Evolutionary conservation across 2,113 vertebrate species (phyloP).

Genomic region (Ictalurus punctatus): DNA sequence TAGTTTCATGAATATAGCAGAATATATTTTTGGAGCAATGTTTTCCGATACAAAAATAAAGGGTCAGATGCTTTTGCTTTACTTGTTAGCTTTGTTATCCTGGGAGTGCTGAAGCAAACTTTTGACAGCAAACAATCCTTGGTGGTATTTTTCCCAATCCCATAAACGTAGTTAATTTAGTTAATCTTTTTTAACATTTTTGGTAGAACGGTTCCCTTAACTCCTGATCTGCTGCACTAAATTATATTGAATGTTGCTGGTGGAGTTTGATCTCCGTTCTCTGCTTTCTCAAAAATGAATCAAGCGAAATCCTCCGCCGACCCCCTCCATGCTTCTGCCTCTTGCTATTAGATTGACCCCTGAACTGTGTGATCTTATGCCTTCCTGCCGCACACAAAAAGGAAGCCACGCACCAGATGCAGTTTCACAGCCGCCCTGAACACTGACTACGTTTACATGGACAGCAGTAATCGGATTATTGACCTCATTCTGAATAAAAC

Average conservation of each 20-base stretch:
- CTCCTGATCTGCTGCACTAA: neutral
- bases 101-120: neutral
- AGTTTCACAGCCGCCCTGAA: neutral
- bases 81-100: neutral
- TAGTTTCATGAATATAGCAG: neutral
- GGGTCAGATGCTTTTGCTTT: neutral
- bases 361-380: slow-evolving; percentile 37
- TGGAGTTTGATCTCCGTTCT: neutral
- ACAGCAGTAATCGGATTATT: too few relatives aligned
- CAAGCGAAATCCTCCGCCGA: slow-evolving; percentile 26
- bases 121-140: neutral
- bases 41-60: too few relatives aligned
- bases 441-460: neutral
- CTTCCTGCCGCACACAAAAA: slow-evolving; percentile 41
- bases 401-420: slow-evolving; percentile 35
- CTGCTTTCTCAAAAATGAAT: neutral
- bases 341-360: slow-evolving; percentile 54
- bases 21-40: neutral
- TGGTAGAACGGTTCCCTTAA: neutral
- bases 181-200: neutral
- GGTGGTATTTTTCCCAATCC: neutral
- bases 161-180: neutral
- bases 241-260: neutral
- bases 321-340: neutral
- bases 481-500: too few relatives aligned